Evolutionary conservation across 1,140 invertebrate genomes (phyloP).

Genomic region (Drosophila bipectinata): DNA sequence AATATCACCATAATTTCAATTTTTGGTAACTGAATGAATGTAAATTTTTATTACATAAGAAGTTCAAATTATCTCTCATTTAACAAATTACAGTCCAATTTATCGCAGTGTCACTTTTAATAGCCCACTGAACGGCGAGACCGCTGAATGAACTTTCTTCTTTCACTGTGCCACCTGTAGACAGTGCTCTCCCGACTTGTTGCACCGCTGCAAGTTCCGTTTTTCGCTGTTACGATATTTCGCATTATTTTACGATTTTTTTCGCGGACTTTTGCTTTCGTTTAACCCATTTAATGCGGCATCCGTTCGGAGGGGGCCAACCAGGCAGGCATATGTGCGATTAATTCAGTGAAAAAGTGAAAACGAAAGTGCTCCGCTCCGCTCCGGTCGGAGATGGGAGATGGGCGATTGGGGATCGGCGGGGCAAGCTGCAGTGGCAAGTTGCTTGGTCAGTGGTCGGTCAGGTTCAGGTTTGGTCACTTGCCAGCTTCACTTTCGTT

Average conservation of each 20-base stretch:
- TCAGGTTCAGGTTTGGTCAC: slow-evolving; percentile 52
- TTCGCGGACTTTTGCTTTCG: slow-evolving; percentile 70
- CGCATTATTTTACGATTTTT: slow-evolving; percentile 34
- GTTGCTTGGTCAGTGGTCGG: slow-evolving; percentile 34
- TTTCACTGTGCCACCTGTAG: slow-evolving; percentile 72
- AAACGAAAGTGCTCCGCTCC: slow-evolving; percentile 71
- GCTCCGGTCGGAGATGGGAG: background rate
- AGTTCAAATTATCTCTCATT: background rate
- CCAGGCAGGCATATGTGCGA: slow-evolving; percentile 36
- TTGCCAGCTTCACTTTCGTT: slow-evolving; percentile 66
- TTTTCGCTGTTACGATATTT: slow-evolving; percentile 73
- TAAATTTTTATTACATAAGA: background rate
- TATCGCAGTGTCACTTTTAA: slow-evolving; percentile 4
- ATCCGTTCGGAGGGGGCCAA: slow-evolving; percentile 53
- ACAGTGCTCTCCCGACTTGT: slow-evolving; percentile 21
- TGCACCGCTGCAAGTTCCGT: slow-evolving; percentile 48
- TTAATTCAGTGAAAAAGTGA: slow-evolving; percentile 81
- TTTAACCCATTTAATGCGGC: slow-evolving; percentile 80
- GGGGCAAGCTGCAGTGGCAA: slow-evolving; percentile 35
- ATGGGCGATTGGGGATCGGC: slow-evolving; percentile 20
- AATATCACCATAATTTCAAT: too few relatives aligned
- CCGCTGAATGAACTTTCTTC: slow-evolving; percentile 72
- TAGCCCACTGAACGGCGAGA: slow-evolving; percentile 28
- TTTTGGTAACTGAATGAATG: background rate
- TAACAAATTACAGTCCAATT: background rate